Evolutionary conservation across 2,113 vertebrate genomes (phyloP).

Genomic region (Blennius ocellaris): DNA sequence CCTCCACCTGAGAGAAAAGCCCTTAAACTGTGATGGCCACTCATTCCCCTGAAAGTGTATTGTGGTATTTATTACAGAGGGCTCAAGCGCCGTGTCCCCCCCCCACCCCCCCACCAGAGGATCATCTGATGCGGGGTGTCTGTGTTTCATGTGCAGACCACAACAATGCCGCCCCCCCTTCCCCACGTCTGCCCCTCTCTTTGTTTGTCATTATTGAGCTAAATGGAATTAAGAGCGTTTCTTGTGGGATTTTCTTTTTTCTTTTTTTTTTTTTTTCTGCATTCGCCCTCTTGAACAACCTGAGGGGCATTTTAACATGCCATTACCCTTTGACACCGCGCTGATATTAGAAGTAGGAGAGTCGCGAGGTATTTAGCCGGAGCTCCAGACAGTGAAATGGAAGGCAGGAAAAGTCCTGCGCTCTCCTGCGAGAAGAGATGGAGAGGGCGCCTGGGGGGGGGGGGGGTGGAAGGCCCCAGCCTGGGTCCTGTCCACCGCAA

Average conservation of each 20-base stretch:
- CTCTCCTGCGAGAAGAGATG: slow-evolving; percentile 73
- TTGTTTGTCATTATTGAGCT: slow-evolving; percentile 73
- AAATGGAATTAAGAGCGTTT: slow-evolving; percentile 77
- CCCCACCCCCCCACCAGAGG: slow-evolving; percentile 57
- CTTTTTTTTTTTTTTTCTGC: slow-evolving; percentile 45
- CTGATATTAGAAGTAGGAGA: slow-evolving; percentile 66
- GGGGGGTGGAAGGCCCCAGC: slow-evolving; percentile 75
- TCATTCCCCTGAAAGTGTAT: slow-evolving; percentile 72
- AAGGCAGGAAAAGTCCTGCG: slow-evolving; percentile 70
- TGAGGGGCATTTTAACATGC: slow-evolving; percentile 81
- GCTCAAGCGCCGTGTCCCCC: slow-evolving; percentile 68
- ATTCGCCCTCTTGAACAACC: slow-evolving; percentile 76
- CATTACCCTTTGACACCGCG: slow-evolving; percentile 81
- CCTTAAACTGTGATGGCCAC: slow-evolving; percentile 75
- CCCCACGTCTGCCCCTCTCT: slow-evolving; percentile 39
- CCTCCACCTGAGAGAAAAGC: slow-evolving; percentile 80
- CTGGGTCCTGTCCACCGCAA: slow-evolving; percentile 78
- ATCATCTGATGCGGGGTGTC: slow-evolving; percentile 66
- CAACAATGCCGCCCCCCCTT: slow-evolving; percentile 46
- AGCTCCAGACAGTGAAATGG: slow-evolving; percentile 73
- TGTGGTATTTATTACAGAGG: slow-evolving; percentile 73
- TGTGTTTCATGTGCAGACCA: slow-evolving; percentile 56
- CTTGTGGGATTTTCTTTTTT: slow-evolving; percentile 57
- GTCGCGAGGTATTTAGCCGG: slow-evolving; percentile 75
- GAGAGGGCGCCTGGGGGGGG: slow-evolving; percentile 76